Conservation (phyloP, 2,797 vertebrate species). For the Pogonophryne albipinna region DNA sequence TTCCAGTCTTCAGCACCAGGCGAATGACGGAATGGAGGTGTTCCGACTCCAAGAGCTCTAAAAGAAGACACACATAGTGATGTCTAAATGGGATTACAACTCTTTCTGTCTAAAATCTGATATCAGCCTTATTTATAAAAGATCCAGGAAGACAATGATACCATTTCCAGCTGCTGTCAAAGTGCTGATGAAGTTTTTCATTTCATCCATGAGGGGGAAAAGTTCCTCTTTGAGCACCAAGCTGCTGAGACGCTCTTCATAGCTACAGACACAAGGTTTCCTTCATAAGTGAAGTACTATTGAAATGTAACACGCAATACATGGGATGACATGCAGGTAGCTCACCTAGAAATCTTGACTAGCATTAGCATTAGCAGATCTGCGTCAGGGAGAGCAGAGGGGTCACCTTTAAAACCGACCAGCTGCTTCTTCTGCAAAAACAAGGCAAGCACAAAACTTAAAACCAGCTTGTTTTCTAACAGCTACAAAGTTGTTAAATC, state of each 20-base stretch:
- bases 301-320: not conserved
- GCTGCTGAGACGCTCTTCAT: conserved; percentile 81
- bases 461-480: not conserved
- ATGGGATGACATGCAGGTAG: not conserved
- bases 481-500: not conserved
- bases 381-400: conserved; percentile 81
- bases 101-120: not conserved
- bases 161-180: conserved; percentile 84
- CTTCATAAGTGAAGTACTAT: conserved; percentile 7
- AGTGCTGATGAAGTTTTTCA: conserved; percentile 78
- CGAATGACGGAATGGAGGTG: conserved; percentile 87
- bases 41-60: conserved; percentile 86
- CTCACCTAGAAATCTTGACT: conserved; percentile 84
- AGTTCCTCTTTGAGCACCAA: conserved; percentile 90
- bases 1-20: conserved; percentile 88
- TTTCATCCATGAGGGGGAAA: conserved; percentile 80
- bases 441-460: not conserved
- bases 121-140: not conserved
- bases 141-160: conserved; percentile 49
- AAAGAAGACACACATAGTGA: conserved; percentile 31
- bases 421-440: conserved; percentile 81
- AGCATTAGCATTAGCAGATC: conserved; percentile 88
- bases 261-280: conserved; percentile 72
- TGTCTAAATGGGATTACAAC: not conserved
- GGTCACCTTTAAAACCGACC: conserved; percentile 77